A percentile compares a stretch with the other conserved stretches of the same genome.
Evolutionary conservation across 2,888 invertebrate genomes (phyloP).

Genomic region (Eulithis prunata): DNA sequence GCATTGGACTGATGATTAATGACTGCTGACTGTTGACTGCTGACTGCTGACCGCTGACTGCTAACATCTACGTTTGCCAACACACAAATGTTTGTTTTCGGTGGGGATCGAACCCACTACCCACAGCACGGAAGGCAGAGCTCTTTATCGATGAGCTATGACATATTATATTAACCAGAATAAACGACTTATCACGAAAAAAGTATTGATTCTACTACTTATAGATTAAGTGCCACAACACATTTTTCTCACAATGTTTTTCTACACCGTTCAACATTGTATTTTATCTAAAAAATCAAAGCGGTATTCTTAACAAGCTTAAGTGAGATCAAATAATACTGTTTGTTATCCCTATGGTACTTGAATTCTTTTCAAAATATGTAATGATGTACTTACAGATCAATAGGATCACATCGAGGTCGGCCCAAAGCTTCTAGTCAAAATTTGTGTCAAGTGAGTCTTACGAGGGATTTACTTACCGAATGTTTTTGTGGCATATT

Average conservation of each 20-base stretch:
- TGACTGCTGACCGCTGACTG: too few species aligned
- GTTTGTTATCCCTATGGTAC: constrained; percentile 3
- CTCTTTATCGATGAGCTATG: too few species aligned
- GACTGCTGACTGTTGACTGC: too few species aligned
- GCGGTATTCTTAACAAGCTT: not conserved
- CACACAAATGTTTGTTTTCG: too few species aligned
- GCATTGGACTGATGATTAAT: too few species aligned
- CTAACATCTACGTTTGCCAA: too few species aligned
- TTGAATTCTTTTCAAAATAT: constrained; percentile 7
- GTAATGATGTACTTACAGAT: constrained; percentile 11
- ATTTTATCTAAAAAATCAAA: not conserved
- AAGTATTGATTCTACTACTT: not conserved
- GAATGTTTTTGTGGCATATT: not conserved
- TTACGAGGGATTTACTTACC: not conserved
- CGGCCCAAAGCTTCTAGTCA: not conserved
- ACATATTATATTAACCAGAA: too few species aligned
- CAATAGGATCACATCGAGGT: constrained; percentile 8
- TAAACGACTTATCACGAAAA: too few species aligned
- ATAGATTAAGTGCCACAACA: too few species aligned
- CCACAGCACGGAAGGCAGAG: too few species aligned
- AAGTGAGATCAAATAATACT: not conserved
- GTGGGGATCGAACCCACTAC: too few species aligned
- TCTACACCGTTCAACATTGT: not conserved
- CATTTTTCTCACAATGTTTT: not conserved
- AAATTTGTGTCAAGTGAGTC: constrained; percentile 17